Conservation (phyloP, 2,888 invertebrate species). For the Callimorpha dominula region DNA sequence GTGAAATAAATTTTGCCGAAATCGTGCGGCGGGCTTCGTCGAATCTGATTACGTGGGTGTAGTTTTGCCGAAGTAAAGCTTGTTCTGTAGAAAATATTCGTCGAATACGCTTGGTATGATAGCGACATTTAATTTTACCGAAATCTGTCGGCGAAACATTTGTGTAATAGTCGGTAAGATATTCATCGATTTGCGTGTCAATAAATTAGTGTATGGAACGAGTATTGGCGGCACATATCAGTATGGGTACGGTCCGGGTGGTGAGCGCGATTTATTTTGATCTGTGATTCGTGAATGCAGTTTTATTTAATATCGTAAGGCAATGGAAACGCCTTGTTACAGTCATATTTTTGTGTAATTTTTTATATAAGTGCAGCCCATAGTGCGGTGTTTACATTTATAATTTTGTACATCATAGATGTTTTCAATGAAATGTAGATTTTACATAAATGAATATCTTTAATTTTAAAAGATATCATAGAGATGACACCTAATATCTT, state of each 20-base stretch:
- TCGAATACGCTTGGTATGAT: slow-evolving; percentile 21
- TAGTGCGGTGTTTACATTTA: slow-evolving; percentile 54
- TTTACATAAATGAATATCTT: slow-evolving; percentile 48
- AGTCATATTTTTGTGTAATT: slow-evolving; percentile 60
- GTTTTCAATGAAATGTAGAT: slow-evolving; percentile 54
- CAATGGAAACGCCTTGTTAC: slow-evolving; percentile 51
- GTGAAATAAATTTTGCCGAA: slow-evolving; percentile 36
- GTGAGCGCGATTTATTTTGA: slow-evolving; percentile 64
- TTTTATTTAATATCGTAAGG: slow-evolving; percentile 61
- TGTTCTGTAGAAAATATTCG: slow-evolving; percentile 26
- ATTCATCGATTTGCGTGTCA: slow-evolving; percentile 17
- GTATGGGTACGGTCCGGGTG: slow-evolving; percentile 63
- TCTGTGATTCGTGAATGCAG: slow-evolving; percentile 81
- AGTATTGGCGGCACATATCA: slow-evolving; percentile 75
- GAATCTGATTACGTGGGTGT: slow-evolving; percentile 17
- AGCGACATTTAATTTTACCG: slow-evolving; percentile 11
- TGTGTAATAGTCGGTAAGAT: slow-evolving; percentile 14
- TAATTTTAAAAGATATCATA: slow-evolving; percentile 53
- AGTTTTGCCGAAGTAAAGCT: slow-evolving; percentile 41
- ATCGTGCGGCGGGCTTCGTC: slow-evolving; percentile 27
- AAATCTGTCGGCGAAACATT: slow-evolving; percentile 20
- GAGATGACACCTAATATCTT: slow-evolving; percentile 51
- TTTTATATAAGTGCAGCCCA: slow-evolving; percentile 65
- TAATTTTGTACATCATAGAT: slow-evolving; percentile 62
- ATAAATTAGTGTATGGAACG: slow-evolving; percentile 34